Conservation (phyloP, 2,113 vertebrate species). For the Carassius carassius region DNA sequence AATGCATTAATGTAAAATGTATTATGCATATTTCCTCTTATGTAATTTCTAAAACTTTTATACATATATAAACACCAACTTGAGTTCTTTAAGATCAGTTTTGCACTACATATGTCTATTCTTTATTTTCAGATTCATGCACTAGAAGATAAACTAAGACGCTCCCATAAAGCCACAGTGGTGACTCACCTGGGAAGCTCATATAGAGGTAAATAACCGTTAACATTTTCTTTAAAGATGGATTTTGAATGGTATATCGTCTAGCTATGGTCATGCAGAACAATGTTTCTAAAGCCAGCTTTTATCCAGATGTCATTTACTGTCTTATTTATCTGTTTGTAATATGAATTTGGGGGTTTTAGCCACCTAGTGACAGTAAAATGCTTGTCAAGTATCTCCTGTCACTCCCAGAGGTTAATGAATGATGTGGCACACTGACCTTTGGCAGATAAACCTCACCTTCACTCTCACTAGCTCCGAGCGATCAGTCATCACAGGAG, state of each 20-base stretch:
- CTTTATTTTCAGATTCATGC: slow-evolving; percentile 78
- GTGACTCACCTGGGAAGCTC: slow-evolving; percentile 80
- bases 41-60: not conserved
- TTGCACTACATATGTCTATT: slow-evolving; percentile 27
- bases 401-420: slow-evolving; percentile 4
- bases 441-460: not conserved
- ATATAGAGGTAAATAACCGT: slow-evolving; percentile 78
- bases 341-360: not conserved
- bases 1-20: not conserved
- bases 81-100: not conserved
- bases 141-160: slow-evolving; percentile 88
- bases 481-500: slow-evolving; percentile 18
- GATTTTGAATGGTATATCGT: not conserved
- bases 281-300: not conserved
- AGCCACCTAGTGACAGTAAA: not conserved
- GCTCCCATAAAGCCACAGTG: slow-evolving; percentile 79
- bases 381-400: slow-evolving; percentile 13
- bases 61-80: not conserved
- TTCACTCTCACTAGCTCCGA: not conserved
- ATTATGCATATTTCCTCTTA: not conserved
- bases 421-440: slow-evolving; percentile 35
- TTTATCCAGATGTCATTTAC: not conserved
- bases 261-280: not conserved
- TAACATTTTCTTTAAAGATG: not conserved
- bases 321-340: not conserved